These are phyloP conservation scores for Zosterops lateralis DNA, from an alignment of 2,113 vertebrate genomes.

Conservation along the genomic window DNA sequence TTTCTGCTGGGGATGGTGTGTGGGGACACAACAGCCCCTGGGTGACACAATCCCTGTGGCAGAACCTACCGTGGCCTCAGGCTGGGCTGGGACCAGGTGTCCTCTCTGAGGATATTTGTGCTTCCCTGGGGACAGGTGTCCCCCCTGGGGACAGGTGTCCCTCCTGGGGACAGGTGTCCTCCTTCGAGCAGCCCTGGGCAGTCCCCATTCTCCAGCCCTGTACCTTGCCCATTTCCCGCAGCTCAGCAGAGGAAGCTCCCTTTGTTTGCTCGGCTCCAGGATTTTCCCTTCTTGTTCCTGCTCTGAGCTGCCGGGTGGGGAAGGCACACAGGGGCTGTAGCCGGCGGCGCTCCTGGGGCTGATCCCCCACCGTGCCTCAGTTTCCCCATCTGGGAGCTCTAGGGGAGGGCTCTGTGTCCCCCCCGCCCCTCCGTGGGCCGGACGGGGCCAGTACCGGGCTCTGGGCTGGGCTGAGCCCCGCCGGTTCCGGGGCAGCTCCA, in stretches of 20 bases:
- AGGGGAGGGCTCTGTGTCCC: background rate
- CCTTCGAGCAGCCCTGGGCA: background rate
- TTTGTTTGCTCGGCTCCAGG: background rate
- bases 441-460: background rate
- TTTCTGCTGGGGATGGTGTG: rapidly evolving
- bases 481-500: background rate
- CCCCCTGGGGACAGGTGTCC: background rate
- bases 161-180: background rate
- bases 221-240: background rate
- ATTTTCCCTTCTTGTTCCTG: background rate
- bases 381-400: background rate
- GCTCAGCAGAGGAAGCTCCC: constrained; percentile 11
- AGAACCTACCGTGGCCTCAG: rapidly evolving
- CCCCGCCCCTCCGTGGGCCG: constrained; percentile 13
- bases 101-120: background rate
- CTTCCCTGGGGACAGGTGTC: background rate
- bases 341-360: rapidly evolving
- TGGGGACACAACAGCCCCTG: background rate
- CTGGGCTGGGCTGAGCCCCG: background rate
- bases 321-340: rapidly evolving
- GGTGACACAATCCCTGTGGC: background rate
- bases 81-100: background rate
- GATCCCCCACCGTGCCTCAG: background rate
- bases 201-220: background rate
- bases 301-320: background rate